Base-by-base conservation (phyloP, 2,113 vertebrate genomes). In the Machaerirhynchus nigripectus region DNA sequence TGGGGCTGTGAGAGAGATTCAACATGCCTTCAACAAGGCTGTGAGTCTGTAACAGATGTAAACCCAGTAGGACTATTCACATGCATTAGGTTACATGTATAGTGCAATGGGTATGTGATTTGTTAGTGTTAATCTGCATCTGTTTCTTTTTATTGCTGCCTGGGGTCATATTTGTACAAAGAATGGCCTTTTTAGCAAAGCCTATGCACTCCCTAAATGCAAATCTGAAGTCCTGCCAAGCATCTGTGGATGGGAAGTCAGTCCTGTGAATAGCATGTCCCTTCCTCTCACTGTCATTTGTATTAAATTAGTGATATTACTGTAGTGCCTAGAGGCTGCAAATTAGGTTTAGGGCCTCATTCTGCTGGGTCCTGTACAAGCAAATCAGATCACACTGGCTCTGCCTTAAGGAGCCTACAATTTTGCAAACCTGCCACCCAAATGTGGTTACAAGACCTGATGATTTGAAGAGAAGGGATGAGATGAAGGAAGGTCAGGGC, bases 91-190 rank as follows among this genome's bases (percentile, higher is more conserved):
- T 78, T 94, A 71, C 79, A 87, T 8, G 37, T 56, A 39, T 9
- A 84, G 75, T 15, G 13, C 73, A 90, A 46, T 39, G 73, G 26
- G 9, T 81, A 71, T 88, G 80, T 78, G 82, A 94, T 91, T 89
- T 86, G 85, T 86, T 95, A 87, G 63, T 79, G 85, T 87, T 95
- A 92, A 94, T 93, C 92, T 92, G 60, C 95, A 92, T 95, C 85
- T 93, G 88, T 84, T 96, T 84, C 79, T 92, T 92, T 93, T 95
- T 84, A 96, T 80, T 86, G 73, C 65, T 96, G 86, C 73, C 87
- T 71, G 40, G 80, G 53, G 92, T 37, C 76, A 93, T 75, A 81
- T 92, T 78, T 93, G 49, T 73, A 78, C 86, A 71, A 81, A 92
- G 85, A 95, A 92, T 69, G 57, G 57, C 44, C 57, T 53, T 95